Percentiles rank a stretch among this genome's conserved stretches.
These are phyloP conservation scores for Micropoecilia bifurca DNA, from an alignment of 2,797 vertebrate species.

Conservation along the genomic window DNA sequence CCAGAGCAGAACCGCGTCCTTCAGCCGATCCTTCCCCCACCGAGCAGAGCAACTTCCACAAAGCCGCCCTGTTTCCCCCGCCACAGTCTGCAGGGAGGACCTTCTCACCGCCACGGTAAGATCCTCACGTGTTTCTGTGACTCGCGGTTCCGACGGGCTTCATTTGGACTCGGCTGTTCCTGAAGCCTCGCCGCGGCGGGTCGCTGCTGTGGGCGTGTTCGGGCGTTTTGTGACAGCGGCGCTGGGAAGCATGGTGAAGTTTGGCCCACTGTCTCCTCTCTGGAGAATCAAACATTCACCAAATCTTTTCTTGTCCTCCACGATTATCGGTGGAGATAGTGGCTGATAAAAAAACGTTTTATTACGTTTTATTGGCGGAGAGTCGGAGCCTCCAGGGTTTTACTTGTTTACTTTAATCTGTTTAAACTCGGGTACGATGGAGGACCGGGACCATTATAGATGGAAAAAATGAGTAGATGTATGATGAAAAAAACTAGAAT, in stretches of 20 bases:
- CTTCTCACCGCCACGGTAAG: constrained; percentile 60
- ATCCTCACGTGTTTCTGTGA: constrained; percentile 14
- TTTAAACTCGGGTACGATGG: neutral
- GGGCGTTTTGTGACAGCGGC: constrained; percentile 23
- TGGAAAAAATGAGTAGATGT: neutral
- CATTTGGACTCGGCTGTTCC: constrained; percentile 5
- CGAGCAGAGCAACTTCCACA: constrained; percentile 51
- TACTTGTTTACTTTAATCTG: neutral
- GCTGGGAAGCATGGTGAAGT: constrained; percentile 28
- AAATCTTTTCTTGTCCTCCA: neutral
- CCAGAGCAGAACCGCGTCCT: constrained; percentile 59
- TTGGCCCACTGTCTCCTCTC: constrained; percentile 47
- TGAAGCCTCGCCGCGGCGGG: neutral
- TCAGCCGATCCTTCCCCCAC: constrained; percentile 48
- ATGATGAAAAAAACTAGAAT: neutral
- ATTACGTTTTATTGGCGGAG: neutral
- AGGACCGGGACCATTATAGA: neutral
- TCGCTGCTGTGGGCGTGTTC: constrained; percentile 16
- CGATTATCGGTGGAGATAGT: neutral
- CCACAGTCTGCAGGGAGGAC: constrained; percentile 45
- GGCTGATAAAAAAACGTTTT: neutral
- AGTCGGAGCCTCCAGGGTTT: neutral
- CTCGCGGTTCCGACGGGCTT: too few species aligned
- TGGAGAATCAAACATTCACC: constrained; percentile 10
- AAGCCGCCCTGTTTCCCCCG: constrained; percentile 23